Percentiles rank a stretch among this genome's conserved stretches.
These are phyloP conservation scores for Plebejus melissa DNA, from an alignment of 2,888 invertebrate genomes.

Conservation along the genomic window DNA sequence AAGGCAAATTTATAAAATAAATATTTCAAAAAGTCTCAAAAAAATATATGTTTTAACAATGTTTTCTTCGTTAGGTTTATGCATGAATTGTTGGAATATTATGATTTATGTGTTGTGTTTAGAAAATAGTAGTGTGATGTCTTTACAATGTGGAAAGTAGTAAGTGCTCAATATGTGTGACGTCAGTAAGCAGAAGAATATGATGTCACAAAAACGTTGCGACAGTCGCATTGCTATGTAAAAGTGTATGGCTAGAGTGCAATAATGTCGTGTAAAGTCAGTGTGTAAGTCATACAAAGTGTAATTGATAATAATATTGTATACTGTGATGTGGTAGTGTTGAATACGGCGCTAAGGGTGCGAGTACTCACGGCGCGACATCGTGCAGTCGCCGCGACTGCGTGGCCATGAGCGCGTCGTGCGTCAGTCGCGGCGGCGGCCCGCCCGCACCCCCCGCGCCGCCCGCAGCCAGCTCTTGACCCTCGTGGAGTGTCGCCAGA, in stretches of 20 bases:
- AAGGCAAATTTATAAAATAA: neutral
- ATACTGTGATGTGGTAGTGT: neutral
- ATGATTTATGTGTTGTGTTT: neutral
- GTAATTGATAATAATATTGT: no score
- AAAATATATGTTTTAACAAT: neutral
- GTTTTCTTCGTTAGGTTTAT: neutral
- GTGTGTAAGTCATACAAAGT: neutral
- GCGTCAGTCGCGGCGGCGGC: slow-evolving; percentile 81
- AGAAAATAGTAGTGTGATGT: neutral
- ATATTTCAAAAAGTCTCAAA: no score
- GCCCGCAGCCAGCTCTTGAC: slow-evolving; percentile 72
- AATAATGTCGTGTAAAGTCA: neutral
- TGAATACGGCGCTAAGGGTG: neutral
- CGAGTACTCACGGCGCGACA: slow-evolving; percentile 62
- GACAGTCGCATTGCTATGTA: neutral
- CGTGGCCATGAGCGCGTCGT: slow-evolving; percentile 88
- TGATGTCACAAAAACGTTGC: slow-evolving; percentile 13
- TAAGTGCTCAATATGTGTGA: neutral
- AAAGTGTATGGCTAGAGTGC: neutral
- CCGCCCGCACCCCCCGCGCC: slow-evolving; percentile 39
- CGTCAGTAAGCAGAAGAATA: neutral
- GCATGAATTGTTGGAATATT: no score
- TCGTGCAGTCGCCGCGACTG: slow-evolving; percentile 86
- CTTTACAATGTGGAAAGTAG: neutral
- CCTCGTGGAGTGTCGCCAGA: slow-evolving; percentile 91